A percentile compares a stretch with the other conserved stretches of the same genome.
Evolutionary conservation across 2,113 vertebrate species (phyloP).

Genomic region (Leucoraja erinaceus): DNA sequence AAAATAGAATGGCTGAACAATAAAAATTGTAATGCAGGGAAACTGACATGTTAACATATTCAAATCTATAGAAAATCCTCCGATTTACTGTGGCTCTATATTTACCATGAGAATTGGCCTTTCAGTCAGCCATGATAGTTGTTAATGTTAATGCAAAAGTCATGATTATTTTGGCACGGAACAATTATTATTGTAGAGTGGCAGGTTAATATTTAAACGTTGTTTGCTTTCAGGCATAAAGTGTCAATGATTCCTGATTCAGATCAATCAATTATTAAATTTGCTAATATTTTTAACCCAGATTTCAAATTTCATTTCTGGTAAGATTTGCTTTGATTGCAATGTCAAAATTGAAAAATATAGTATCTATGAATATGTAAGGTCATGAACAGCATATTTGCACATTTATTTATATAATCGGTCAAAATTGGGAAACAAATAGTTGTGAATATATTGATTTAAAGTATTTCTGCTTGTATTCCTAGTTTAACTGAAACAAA

Average conservation of each 20-base stretch:
- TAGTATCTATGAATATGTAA: neutral
- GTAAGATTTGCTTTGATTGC: neutral
- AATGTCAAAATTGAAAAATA: neutral
- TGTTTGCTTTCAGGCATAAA: constrained; percentile 6
- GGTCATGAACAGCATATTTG: neutral
- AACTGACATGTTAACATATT: neutral
- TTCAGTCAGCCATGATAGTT: neutral
- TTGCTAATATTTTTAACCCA: too few relatives aligned
- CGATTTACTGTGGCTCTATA: neutral
- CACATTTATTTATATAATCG: neutral
- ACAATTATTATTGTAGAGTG: neutral
- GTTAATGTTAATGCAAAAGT: neutral
- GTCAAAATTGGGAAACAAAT: neutral
- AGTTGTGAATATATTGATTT: constrained; percentile 17
- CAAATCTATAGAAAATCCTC: neutral
- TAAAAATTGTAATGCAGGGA: too few relatives aligned
- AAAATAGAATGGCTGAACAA: neutral
- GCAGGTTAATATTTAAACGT: neutral
- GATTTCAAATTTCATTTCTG: neutral
- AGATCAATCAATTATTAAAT: neutral
- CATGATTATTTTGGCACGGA: neutral
- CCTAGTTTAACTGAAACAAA: neutral
- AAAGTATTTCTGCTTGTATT: constrained; percentile 15
- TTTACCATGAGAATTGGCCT: neutral
- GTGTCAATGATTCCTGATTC: neutral